Evolutionary conservation across 2,888 invertebrate genomes (phyloP).

Genomic region (Brachyopa scutellaris): DNA sequence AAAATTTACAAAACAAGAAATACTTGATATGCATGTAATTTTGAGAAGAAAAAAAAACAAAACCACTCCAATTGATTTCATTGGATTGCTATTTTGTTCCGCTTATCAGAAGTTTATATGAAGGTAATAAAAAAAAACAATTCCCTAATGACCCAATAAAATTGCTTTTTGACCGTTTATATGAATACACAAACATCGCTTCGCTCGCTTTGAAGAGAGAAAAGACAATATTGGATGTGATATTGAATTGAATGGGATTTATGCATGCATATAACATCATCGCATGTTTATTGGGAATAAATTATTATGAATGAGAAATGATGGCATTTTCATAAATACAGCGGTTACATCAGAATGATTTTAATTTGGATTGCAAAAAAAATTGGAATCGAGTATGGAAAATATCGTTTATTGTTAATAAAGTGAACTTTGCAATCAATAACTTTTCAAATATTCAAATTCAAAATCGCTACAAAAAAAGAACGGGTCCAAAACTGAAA

Average conservation of each 20-base stretch:
- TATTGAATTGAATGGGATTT: conserved; percentile 11
- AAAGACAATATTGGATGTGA: too few species aligned
- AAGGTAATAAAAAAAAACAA: not conserved
- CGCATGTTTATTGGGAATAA: not conserved
- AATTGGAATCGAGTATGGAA: too few species aligned
- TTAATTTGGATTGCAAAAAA: conserved; percentile 21
- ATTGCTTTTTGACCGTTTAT: conserved; percentile 2
- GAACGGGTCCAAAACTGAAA: too few species aligned
- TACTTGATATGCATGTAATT: conserved; percentile 3
- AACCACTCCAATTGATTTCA: not conserved
- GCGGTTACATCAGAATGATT: not conserved
- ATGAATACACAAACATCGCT: not conserved
- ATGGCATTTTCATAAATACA: not conserved
- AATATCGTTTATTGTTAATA: too few species aligned
- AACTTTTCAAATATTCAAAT: too few species aligned
- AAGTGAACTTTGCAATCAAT: too few species aligned
- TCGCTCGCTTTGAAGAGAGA: not conserved
- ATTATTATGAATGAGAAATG: conserved; percentile 2
- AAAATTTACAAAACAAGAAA: conserved; percentile 24
- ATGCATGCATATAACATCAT: too few species aligned
- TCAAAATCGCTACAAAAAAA: too few species aligned
- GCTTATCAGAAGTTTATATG: not conserved
- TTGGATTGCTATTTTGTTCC: conserved; percentile 28
- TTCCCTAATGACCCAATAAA: conserved; percentile 30
- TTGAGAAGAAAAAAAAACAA: not conserved